Conservation (phyloP, 2,113 vertebrate species). For the Xenus cinereus region DNA sequence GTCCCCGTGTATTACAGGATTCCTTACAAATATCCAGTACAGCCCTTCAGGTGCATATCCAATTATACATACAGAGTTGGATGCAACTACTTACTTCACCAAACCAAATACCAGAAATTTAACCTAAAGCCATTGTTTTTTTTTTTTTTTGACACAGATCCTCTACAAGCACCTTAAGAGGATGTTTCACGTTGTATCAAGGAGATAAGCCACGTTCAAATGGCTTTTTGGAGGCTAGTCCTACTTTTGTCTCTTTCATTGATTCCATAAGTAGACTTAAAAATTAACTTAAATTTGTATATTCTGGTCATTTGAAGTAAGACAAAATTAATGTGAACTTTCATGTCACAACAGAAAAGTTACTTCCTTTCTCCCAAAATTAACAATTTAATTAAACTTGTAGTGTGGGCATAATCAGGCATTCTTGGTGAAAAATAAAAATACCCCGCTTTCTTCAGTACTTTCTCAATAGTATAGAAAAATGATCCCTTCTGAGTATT, state of each 20-base stretch:
- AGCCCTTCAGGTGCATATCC: background rate
- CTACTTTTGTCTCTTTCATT: background rate
- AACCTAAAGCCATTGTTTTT: background rate
- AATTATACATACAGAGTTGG: background rate
- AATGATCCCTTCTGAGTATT: background rate
- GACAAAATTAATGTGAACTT: background rate
- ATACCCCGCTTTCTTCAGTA: background rate
- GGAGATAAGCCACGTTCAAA: background rate
- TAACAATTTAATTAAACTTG: background rate
- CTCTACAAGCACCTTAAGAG: background rate
- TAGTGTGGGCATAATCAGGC: background rate
- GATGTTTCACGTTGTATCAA: background rate
- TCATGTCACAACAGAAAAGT: background rate
- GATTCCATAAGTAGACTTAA: background rate
- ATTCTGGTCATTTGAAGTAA: background rate
- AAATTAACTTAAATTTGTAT: background rate
- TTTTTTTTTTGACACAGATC: background rate
- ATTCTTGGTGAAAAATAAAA: background rate
- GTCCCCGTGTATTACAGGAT: background rate
- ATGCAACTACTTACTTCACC: background rate
- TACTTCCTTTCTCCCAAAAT: background rate
- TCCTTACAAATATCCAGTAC: background rate
- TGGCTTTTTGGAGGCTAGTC: background rate
- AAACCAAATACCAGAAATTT: background rate
- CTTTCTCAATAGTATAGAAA: background rate